phyloP scores from a whole-genome alignment of 1,140 invertebrate genomes.

The Penaeus vannamei region DNA sequence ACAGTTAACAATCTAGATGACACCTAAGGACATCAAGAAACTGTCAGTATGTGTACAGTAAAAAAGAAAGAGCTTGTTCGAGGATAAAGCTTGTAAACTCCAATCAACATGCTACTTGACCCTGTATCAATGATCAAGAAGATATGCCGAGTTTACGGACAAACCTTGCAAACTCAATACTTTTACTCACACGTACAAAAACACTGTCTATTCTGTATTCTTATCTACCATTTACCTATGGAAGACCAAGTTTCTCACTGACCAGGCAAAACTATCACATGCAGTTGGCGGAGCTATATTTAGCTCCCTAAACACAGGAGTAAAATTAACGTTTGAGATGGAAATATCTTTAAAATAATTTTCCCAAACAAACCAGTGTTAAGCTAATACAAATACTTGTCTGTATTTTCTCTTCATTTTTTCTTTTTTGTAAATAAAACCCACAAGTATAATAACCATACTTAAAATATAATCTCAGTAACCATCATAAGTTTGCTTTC shows the following conservation, averaged over 20 bases:
- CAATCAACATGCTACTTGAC: too few species aligned
- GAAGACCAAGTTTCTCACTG: constrained; percentile 58
- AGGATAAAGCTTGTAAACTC: too few species aligned
- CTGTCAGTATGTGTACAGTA: background rate
- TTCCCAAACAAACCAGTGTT: background rate
- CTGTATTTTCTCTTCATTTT: background rate
- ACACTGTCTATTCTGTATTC: constrained; percentile 45
- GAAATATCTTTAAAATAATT: background rate
- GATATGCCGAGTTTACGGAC: too few species aligned
- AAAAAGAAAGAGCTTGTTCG: too few species aligned
- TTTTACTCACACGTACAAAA: too few species aligned
- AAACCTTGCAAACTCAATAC: too few species aligned
- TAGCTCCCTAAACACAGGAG: constrained; percentile 38
- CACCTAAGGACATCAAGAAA: constrained; percentile 41
- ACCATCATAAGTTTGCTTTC: too few species aligned
- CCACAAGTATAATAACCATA: too few species aligned
- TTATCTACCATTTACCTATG: constrained; percentile 57
- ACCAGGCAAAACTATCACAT: constrained; percentile 60
- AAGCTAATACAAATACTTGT: background rate
- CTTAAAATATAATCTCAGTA: too few species aligned
- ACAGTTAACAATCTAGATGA: constrained; percentile 42
- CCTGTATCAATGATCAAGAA: too few species aligned
- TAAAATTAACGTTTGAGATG: constrained; percentile 8
- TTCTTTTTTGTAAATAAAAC: too few species aligned
- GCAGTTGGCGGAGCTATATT: constrained; percentile 49